A percentile compares a stretch with the other conserved stretches of the same genome.
phyloP scores from a whole-genome alignment of 2,113 vertebrate genomes.

The Cololabis saira region DNA sequence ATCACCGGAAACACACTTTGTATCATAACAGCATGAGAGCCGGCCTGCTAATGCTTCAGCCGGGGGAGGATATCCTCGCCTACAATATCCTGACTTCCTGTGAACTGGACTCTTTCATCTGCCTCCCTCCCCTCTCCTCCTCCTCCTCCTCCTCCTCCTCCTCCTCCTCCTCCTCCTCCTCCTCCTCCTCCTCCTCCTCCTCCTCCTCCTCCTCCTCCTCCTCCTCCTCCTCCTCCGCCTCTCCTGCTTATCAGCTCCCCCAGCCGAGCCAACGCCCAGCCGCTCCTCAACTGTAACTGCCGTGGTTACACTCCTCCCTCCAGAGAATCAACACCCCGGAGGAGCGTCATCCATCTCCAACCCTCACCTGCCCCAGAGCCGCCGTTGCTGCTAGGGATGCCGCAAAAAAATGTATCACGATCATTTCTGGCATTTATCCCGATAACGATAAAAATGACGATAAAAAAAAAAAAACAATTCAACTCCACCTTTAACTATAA shows the following conservation, averaged over 20 bases:
- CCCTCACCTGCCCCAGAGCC: background rate
- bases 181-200: slow-evolving; percentile 1
- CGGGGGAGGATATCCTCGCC: slow-evolving; percentile 51
- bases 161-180: slow-evolving; percentile 10
- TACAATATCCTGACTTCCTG: slow-evolving; percentile 54
- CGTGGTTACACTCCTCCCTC: slow-evolving; percentile 58
- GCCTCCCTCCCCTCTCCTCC: slow-evolving; percentile 1
- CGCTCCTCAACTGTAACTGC: slow-evolving; percentile 38
- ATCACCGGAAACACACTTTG: slow-evolving; percentile 28
- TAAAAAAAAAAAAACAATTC: too few relatives aligned
- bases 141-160: slow-evolving; percentile 9
- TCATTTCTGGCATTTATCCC: too few relatives aligned
- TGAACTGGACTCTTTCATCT: slow-evolving; percentile 1
- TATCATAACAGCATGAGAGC: slow-evolving; percentile 51
- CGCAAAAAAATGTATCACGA: too few relatives aligned
- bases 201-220: slow-evolving; percentile 12
- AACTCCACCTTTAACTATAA: too few relatives aligned
- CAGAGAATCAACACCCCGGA: slow-evolving; percentile 9
- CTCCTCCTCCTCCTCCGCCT: slow-evolving; percentile 2
- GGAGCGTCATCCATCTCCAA: background rate
- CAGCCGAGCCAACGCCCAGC: slow-evolving; percentile 69
- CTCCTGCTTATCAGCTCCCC: slow-evolving; percentile 67
- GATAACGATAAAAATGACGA: too few relatives aligned
- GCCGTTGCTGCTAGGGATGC: too few relatives aligned
- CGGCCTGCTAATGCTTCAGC: slow-evolving; percentile 11